Conservation (phyloP, 1,140 invertebrate genomes). For the Drosophila virilis region DNA sequence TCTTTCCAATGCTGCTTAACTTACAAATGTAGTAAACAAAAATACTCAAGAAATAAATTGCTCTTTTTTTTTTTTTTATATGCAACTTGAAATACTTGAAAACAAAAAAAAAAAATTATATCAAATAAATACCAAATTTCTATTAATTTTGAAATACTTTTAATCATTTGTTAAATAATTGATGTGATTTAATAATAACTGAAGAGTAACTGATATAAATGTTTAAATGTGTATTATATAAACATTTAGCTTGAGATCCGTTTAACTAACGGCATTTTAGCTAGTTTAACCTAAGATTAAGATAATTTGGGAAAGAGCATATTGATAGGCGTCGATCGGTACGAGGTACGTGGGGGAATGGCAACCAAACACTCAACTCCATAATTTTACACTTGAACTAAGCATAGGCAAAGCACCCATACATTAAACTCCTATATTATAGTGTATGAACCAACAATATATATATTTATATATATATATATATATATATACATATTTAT, state of each 20-base stretch:
- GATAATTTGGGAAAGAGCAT: conserved; percentile 12
- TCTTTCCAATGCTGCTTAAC: conserved; percentile 6
- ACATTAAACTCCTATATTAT: conserved; percentile 16
- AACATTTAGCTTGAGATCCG: neutral
- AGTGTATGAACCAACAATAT: conserved; percentile 1
- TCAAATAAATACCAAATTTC: neutral
- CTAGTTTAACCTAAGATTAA: neutral
- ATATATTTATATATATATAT: conserved; percentile 1
- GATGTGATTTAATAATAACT: neutral
- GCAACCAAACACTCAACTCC: neutral
- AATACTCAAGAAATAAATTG: neutral
- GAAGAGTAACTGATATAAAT: conserved; percentile 13
- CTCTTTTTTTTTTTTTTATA: neutral
- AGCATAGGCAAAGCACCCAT: conserved; percentile 1
- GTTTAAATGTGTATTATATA: conserved; percentile 16
- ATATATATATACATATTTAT: conserved; percentile 12
- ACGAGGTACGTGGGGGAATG: too few relatives aligned
- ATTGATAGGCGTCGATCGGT: neutral
- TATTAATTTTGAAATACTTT: too few relatives aligned
- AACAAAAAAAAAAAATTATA: neutral
- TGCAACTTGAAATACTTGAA: neutral
- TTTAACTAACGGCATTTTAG: neutral
- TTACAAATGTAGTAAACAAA: conserved; percentile 1
- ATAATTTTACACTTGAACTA: conserved; percentile 36
- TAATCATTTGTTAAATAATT: too few relatives aligned